Base-by-base conservation (phyloP, 2,888 invertebrate genomes). In the Erebia palarica region DNA sequence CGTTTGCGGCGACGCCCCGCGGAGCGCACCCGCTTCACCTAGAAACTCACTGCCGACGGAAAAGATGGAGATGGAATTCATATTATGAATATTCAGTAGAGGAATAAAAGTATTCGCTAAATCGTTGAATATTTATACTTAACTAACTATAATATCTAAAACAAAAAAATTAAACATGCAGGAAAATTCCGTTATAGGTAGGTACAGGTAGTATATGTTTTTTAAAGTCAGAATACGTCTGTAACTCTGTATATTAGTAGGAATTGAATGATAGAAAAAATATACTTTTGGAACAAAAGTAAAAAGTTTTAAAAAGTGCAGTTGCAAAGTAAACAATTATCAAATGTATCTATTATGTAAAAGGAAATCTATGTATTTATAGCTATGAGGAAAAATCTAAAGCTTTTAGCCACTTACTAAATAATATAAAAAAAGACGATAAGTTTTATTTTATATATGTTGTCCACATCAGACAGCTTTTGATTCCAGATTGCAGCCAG, bases 1-100 rank as follows among this genome's bases (percentile, higher is more conserved):
- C 81, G 85, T 91, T 89, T 87, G 87, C 78, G 83, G 84, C 79
- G 77, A 69, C 82, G 80, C 82, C 80, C 87, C 84, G 86, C 81
- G 83, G 83, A 80, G 87, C 79, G 81, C 81, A 82, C 75, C 77
- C 82, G 83, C 80, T 83, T 75, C 69, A 63, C 69, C 64, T 70
- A 57, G 42, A 68, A 59, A 60, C 60, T 71, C 66, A 36, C 68
- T 27, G 63, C 69, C 67, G 57, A 47, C 16, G 55, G 51, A 16
- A 51, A 61, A 69, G 36, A 11, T 68, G 51, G 65, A 73, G 63
- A 64, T 18, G 42, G 68, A 73, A 70, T 57, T 59, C 44, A 36
- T 59, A 67, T 59, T 67, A 59, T 59, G 57, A 47, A 58, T 66
- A 55, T 55, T 36, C n/a, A 18, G 8, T 18, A 49, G n/a, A 49